phyloP scores from a whole-genome alignment of 2,888 invertebrate genomes.

The Drosophila multiciliata region DNA sequence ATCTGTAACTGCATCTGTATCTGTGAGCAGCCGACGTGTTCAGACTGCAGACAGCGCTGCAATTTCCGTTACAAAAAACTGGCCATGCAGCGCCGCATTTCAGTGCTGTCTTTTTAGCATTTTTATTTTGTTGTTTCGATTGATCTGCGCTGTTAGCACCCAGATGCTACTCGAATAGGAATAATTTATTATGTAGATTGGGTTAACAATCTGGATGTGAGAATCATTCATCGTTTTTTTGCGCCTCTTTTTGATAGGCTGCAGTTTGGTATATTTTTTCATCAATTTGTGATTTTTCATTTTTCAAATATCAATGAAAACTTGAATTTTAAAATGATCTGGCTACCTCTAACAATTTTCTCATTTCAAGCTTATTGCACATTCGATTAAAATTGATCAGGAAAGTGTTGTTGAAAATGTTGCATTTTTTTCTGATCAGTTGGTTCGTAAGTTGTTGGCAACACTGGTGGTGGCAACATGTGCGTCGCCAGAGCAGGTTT shows the following conservation, averaged over 20 bases:
- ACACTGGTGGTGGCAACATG: constrained; percentile 28
- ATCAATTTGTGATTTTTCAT: not conserved
- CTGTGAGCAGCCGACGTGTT: constrained; percentile 51
- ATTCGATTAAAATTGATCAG: not conserved
- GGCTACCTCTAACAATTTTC: too few relatives aligned
- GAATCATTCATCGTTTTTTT: not conserved
- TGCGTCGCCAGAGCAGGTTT: constrained; percentile 55
- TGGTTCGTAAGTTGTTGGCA: constrained; percentile 1
- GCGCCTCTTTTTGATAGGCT: too few relatives aligned
- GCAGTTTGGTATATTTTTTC: not conserved
- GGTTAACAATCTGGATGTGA: not conserved
- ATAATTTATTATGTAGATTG: not conserved
- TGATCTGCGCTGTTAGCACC: not conserved
- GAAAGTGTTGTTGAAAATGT: not conserved
- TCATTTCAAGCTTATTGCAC: not conserved
- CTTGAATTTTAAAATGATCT: not conserved
- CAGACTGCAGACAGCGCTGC: constrained; percentile 58
- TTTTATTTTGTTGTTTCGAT: not conserved
- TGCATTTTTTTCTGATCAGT: not conserved
- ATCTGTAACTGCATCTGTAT: constrained; percentile 8
- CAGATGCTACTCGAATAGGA: not conserved
- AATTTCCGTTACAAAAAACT: constrained; percentile 78
- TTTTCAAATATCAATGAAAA: not conserved
- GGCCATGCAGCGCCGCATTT: constrained; percentile 55
- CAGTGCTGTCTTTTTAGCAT: constrained; percentile 17